Conservation (phyloP, 2,888 invertebrate genomes). For the Nomada flava region DNA sequence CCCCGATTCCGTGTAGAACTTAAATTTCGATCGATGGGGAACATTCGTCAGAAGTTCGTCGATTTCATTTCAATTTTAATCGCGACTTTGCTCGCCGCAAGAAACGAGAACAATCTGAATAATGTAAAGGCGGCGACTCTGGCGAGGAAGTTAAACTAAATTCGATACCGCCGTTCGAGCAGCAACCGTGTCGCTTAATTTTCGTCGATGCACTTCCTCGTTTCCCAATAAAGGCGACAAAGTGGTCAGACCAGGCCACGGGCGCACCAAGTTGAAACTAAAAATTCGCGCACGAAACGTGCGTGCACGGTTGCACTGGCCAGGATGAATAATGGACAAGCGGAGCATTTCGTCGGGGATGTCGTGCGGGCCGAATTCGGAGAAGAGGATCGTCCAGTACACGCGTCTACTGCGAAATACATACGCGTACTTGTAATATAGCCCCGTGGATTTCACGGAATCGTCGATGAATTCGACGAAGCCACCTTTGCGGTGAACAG, state of each 20-base stretch:
- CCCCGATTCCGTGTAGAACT: conserved; percentile 8
- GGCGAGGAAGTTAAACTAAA: no score
- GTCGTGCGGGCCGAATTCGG: conserved; percentile 60
- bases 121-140: no score
- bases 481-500: conserved; percentile 35
- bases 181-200: background rate
- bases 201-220: background rate
- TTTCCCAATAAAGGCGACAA: conserved; percentile 7
- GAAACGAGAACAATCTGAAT: no score
- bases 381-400: conserved; percentile 55
- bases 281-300: conserved; percentile 35
- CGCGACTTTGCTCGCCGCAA: no score
- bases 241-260: background rate
- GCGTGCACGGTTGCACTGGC: conserved; percentile 38
- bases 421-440: conserved; percentile 53
- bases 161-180: background rate
- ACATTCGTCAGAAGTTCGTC: background rate
- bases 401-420: conserved; percentile 51
- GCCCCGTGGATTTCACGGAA: conserved; percentile 54
- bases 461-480: conserved; percentile 62
- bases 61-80: no score
- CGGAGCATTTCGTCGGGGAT: conserved; percentile 44
- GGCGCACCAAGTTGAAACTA: conserved; percentile 13
- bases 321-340: conserved; percentile 53
- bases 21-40: background rate